Conservation (phyloP, 2,888 invertebrate species). For the Sacculina carcini region DNA sequence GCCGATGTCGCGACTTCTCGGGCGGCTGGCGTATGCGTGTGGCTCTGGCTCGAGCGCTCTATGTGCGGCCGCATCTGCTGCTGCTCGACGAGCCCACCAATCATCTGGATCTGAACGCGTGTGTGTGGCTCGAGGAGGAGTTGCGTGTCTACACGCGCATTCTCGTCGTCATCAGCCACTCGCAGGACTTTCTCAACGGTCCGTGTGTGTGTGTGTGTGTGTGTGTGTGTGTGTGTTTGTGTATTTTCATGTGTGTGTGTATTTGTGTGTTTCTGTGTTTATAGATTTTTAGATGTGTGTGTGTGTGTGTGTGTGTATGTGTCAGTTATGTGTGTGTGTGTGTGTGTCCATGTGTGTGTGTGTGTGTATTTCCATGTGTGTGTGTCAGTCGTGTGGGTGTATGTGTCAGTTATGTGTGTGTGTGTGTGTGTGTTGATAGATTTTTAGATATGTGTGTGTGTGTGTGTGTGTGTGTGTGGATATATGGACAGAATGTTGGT, state of each 20-base stretch:
- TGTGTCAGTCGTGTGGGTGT: not conserved
- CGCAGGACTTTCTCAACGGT: conserved; percentile 22
- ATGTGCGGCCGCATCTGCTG: conserved; percentile 27
- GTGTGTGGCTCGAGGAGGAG: conserved; percentile 98
- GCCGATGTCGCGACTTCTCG: conserved; percentile 36
- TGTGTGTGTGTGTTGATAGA: not conserved
- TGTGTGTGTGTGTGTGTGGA: conserved; percentile 20
- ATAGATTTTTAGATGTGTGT: no score
- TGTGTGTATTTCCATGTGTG: no score
- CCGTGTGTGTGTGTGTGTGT: not conserved
- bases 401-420: not conserved
- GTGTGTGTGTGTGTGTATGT: conserved; percentile 17
- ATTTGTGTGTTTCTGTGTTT: no score
- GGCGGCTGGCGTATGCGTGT: conserved; percentile 37
- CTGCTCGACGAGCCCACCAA: conserved; percentile 31
- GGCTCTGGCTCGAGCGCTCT: conserved; percentile 25
- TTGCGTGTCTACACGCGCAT: conserved; percentile 87
- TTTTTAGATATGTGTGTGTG: not conserved
- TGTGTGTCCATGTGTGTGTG: conserved; percentile 18
- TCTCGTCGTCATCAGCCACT: conserved; percentile 90
- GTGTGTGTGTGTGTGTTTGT: not conserved
- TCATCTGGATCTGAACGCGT: conserved; percentile 57
- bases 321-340: conserved; percentile 21
- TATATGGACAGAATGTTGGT: no score
- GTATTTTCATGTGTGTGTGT: conserved; percentile 17